phyloP scores from a whole-genome alignment of 2,888 invertebrate genomes.

The Phyllotreta cruciferae region DNA sequence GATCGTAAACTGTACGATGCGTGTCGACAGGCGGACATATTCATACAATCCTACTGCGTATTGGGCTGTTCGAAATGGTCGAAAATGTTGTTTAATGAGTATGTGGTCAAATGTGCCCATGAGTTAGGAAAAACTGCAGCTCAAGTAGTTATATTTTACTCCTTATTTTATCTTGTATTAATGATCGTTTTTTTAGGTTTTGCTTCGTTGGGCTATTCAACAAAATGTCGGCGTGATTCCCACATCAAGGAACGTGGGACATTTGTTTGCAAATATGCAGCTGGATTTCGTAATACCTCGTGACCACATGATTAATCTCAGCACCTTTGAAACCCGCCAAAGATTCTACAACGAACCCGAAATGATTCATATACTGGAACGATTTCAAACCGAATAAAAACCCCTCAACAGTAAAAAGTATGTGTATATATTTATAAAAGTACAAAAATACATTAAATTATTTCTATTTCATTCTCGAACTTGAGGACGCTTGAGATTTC shows the following conservation, averaged over 20 bases:
- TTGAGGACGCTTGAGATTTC: too few relatives aligned
- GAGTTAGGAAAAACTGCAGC: slow-evolving; percentile 66
- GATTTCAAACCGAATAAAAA: too few relatives aligned
- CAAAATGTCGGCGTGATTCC: slow-evolving; percentile 74
- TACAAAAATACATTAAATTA: too few relatives aligned
- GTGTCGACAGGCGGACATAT: slow-evolving; percentile 70
- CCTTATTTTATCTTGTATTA: too few relatives aligned
- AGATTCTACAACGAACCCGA: too few relatives aligned
- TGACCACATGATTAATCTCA: slow-evolving; percentile 62
- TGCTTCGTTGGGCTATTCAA: slow-evolving; percentile 80
- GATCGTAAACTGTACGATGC: slow-evolving; percentile 69
- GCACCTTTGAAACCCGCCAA: slow-evolving; percentile 37
- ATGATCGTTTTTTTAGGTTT: slow-evolving; percentile 54
- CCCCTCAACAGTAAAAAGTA: too few relatives aligned
- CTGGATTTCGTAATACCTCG: slow-evolving; percentile 66
- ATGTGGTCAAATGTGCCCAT: slow-evolving; percentile 66
- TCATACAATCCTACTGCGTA: slow-evolving; percentile 81
- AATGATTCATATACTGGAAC: too few relatives aligned
- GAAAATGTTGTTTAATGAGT: slow-evolving; percentile 65
- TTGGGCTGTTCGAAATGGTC: slow-evolving; percentile 68
- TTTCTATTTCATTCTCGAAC: too few relatives aligned
- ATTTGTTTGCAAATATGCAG: slow-evolving; percentile 67
- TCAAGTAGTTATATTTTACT: slow-evolving; percentile 57
- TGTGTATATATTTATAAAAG: too few relatives aligned
- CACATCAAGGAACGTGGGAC: slow-evolving; percentile 65